Conservation (phyloP, 2,113 vertebrate species). For the Cisticola juncidis region DNA sequence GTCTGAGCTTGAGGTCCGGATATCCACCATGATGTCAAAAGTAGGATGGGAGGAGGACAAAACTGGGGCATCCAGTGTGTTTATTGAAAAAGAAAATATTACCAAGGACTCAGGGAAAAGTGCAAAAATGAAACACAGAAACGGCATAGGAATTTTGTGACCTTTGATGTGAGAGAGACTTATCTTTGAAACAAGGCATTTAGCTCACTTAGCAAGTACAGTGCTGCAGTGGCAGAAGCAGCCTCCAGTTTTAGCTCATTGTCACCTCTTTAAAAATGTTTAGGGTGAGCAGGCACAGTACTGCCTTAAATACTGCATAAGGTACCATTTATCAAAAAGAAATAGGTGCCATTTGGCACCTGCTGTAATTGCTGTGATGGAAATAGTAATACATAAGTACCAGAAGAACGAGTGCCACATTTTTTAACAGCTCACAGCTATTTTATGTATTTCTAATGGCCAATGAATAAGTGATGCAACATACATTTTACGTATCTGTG, state of each 20-base stretch:
- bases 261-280: constrained; percentile 8
- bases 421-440: neutral
- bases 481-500: constrained; percentile 18
- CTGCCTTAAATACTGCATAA: neutral
- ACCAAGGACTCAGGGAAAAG: neutral
- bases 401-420: neutral
- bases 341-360: neutral
- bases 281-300: neutral
- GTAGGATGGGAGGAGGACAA: neutral
- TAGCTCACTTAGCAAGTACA: neutral
- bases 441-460: constrained; percentile 42
- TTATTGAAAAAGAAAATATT: neutral
- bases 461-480: constrained; percentile 35
- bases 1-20: neutral
- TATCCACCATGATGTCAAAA: neutral
- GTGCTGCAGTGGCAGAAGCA: neutral
- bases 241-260: neutral
- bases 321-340: neutral
- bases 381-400: constrained; percentile 9
- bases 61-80: neutral
- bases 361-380: neutral
- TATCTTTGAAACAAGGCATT: neutral
- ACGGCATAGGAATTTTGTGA: neutral
- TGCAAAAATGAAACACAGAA: neutral
- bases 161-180: neutral